A percentile compares a stretch with the other conserved stretches of the same genome.
Evolutionary conservation across 2,888 invertebrate species (phyloP).

Genomic region (Coleophora flavipennella): DNA sequence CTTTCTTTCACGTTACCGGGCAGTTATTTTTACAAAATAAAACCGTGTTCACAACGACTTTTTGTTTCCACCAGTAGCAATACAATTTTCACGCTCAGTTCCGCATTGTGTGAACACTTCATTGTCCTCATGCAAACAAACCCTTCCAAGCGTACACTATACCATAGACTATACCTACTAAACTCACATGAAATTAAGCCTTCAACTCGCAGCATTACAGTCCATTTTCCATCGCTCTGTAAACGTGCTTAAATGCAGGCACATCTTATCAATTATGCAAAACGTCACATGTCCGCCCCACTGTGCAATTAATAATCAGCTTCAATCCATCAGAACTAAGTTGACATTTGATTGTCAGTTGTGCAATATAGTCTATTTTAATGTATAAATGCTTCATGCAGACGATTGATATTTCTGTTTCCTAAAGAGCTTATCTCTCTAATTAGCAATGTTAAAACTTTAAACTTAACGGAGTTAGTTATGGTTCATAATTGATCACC

Average conservation of each 20-base stretch:
- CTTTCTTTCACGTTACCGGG: no score
- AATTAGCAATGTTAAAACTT: no score
- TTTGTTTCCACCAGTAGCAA: constrained; percentile 6
- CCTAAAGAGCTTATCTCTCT: no score
- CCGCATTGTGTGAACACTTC: constrained; percentile 35
- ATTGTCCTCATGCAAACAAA: constrained; percentile 32
- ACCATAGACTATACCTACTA: no score
- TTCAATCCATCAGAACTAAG: constrained; percentile 20
- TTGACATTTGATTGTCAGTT: constrained; percentile 23
- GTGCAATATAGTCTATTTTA: constrained; percentile 15
- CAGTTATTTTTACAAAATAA: no score
- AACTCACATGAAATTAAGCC: constrained; percentile 24
- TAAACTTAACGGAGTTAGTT: neutral
- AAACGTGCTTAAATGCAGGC: constrained; percentile 37
- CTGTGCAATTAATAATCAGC: constrained; percentile 27
- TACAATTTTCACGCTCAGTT: constrained; percentile 40
- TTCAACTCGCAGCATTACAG: constrained; percentile 6
- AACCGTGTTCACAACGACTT: no score
- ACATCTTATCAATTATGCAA: constrained; percentile 24
- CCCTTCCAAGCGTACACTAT: constrained; percentile 12
- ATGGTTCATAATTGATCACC: neutral
- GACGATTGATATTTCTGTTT: neutral
- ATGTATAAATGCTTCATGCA: constrained; percentile 1
- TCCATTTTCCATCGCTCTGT: constrained; percentile 8
- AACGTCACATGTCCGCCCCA: constrained; percentile 26